Evolutionary conservation across 2,888 invertebrate species (phyloP).

Genomic region (Eupithecia tripunctaria): DNA sequence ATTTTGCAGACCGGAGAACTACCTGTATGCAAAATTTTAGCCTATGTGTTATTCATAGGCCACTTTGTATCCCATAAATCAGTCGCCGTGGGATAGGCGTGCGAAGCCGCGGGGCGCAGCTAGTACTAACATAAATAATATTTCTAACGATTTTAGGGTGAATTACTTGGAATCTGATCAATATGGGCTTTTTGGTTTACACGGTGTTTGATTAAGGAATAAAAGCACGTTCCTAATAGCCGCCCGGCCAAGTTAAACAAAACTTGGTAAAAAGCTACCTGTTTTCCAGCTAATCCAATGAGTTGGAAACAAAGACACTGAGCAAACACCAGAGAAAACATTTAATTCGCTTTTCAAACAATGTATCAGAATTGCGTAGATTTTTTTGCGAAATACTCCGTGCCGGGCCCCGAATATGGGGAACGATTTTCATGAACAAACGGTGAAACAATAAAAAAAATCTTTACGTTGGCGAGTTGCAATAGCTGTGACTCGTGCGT

Average conservation of each 20-base stretch:
- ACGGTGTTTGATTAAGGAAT: not conserved
- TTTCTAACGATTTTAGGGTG: not conserved
- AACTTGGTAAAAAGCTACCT: not conserved
- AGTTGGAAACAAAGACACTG: conserved; percentile 7
- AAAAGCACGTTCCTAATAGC: not conserved
- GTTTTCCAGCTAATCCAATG: conserved; percentile 14
- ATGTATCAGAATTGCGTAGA: conserved; percentile 43
- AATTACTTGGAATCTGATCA: not conserved
- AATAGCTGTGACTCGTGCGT: not conserved
- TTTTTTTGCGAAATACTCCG: conserved; percentile 49
- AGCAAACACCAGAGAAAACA: conserved; percentile 3
- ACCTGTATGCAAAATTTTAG: too few species aligned
- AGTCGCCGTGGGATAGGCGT: too few species aligned
- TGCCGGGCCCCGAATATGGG: conserved; percentile 18
- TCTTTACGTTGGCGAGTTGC: not conserved
- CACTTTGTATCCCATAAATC: too few species aligned
- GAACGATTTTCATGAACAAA: not conserved
- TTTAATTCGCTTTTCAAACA: conserved; percentile 35
- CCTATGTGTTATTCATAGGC: too few species aligned
- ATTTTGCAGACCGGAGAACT: too few species aligned
- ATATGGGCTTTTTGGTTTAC: not conserved
- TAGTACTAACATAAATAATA: too few species aligned
- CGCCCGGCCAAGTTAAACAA: not conserved
- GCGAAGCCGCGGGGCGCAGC: too few species aligned
- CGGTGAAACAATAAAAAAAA: not conserved